These are phyloP conservation scores for Ectropis crepuscularia DNA, from an alignment of 2,888 invertebrate genomes.

Conservation along the genomic window DNA sequence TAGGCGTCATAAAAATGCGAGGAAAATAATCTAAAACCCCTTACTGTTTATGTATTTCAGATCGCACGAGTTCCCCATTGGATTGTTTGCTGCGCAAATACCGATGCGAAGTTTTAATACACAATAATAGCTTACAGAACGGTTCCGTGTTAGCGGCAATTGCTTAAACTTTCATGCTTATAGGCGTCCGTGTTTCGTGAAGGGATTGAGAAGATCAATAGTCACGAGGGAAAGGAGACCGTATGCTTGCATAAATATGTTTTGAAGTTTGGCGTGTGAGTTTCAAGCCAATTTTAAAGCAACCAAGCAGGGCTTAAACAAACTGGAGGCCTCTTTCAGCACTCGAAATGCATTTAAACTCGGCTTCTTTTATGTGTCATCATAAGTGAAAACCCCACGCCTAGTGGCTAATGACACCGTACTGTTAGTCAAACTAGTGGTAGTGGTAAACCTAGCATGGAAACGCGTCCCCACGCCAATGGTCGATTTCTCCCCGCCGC, in stretches of 20 bases:
- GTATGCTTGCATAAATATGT: constrained; percentile 3
- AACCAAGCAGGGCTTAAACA: no score
- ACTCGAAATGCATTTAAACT: no score
- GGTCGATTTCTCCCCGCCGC: no score
- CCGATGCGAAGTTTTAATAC: constrained; percentile 42
- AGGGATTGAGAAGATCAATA: constrained; percentile 25
- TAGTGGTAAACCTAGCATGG: no score
- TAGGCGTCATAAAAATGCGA: background rate
- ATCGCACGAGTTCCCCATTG: constrained; percentile 23
- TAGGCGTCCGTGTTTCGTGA: constrained; percentile 7
- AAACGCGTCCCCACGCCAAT: no score
- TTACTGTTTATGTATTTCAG: constrained; percentile 9
- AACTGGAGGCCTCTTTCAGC: no score
- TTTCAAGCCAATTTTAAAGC: no score
- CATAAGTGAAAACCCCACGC: no score
- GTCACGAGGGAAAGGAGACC: background rate
- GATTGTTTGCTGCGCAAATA: constrained; percentile 42
- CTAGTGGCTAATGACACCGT: no score
- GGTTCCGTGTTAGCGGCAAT: constrained; percentile 36
- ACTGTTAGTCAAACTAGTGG: no score
- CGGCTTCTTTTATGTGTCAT: no score
- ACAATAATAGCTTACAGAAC: constrained; percentile 40
- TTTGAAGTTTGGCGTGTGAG: background rate
- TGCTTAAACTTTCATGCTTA: constrained; percentile 37
- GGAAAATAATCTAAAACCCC: background rate